Conservation (phyloP, 2,113 vertebrate genomes). For the Podarcis raffonei region DNA sequence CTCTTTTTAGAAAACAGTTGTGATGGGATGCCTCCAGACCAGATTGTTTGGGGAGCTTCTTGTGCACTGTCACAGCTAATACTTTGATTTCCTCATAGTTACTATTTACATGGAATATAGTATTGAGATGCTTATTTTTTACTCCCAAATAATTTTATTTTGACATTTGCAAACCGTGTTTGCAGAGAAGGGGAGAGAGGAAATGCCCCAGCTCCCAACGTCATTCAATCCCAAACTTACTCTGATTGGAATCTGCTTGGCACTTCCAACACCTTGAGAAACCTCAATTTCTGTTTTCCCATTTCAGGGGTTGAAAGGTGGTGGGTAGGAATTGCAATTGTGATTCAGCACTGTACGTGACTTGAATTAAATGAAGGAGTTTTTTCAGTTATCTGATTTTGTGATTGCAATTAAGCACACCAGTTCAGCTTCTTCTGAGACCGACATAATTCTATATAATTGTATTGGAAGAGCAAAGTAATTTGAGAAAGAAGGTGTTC, state of each 20-base stretch:
- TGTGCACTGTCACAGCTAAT: conserved; percentile 7
- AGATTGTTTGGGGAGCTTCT: not conserved
- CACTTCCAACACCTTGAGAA: not conserved
- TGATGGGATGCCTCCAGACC: conserved; percentile 28
- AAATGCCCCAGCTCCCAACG: conserved; percentile 39
- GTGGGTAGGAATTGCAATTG: not conserved
- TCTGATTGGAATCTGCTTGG: not conserved
- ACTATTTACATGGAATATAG: conserved; percentile 6
- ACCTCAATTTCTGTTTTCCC: not conserved
- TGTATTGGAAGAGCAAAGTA: conserved; percentile 3
- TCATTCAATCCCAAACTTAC: not conserved
- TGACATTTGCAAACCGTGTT: not conserved
- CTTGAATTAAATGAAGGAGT: not conserved
- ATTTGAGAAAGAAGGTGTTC: not conserved
- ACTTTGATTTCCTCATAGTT: conserved; percentile 38
- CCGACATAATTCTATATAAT: not conserved
- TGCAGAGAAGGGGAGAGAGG: not conserved
- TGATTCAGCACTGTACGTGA: not conserved
- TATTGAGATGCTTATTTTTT: conserved; percentile 5
- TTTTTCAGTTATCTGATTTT: not conserved
- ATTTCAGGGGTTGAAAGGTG: not conserved
- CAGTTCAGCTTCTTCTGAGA: not conserved
- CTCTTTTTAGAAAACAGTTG: conserved; percentile 4
- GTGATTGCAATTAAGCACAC: not conserved
- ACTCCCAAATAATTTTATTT: conserved; percentile 2